phyloP scores from a whole-genome alignment of 2,888 invertebrate genomes.

The Trissolcus japonicus region DNA sequence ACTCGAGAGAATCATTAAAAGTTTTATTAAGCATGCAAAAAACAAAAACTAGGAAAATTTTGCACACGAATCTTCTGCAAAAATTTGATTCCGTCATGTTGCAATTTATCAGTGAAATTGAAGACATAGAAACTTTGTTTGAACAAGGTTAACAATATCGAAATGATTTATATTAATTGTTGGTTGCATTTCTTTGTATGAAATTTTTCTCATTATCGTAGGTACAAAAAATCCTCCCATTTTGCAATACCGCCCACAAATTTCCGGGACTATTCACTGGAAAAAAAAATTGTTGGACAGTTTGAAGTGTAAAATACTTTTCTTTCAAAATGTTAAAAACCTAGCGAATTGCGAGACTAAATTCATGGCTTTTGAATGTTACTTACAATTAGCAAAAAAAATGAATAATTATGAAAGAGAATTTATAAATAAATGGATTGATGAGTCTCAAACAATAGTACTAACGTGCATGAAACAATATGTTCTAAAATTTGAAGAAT shows the following conservation, averaged over 20 bases:
- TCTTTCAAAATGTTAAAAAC: slow-evolving; percentile 85
- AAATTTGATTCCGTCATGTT: slow-evolving; percentile 91
- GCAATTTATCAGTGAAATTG: slow-evolving; percentile 90
- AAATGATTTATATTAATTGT: background rate
- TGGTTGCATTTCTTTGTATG: too few species aligned
- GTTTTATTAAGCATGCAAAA: slow-evolving; percentile 88
- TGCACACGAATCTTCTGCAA: slow-evolving; percentile 72
- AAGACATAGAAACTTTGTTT: slow-evolving; percentile 83
- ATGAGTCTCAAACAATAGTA: slow-evolving; percentile 81
- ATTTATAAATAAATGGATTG: slow-evolving; percentile 85
- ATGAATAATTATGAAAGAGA: slow-evolving; percentile 86
- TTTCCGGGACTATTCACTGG: slow-evolving; percentile 93
- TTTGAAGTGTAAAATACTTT: slow-evolving; percentile 87
- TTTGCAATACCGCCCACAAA: slow-evolving; percentile 85
- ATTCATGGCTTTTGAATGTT: slow-evolving; percentile 86
- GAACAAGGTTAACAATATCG: slow-evolving; percentile 77
- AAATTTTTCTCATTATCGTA: slow-evolving; percentile 64
- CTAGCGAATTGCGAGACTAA: slow-evolving; percentile 85
- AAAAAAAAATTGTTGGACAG: slow-evolving; percentile 86
- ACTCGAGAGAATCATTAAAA: slow-evolving; percentile 88
- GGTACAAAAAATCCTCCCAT: slow-evolving; percentile 83
- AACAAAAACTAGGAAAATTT: slow-evolving; percentile 85
- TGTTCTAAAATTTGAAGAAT: slow-evolving; percentile 80
- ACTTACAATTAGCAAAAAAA: slow-evolving; percentile 84
- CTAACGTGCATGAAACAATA: slow-evolving; percentile 84